Percentiles rank a stretch among this genome's conserved stretches.
Conservation (phyloP, 1,140 invertebrate species). For the Propsilocerus akamusi region DNA sequence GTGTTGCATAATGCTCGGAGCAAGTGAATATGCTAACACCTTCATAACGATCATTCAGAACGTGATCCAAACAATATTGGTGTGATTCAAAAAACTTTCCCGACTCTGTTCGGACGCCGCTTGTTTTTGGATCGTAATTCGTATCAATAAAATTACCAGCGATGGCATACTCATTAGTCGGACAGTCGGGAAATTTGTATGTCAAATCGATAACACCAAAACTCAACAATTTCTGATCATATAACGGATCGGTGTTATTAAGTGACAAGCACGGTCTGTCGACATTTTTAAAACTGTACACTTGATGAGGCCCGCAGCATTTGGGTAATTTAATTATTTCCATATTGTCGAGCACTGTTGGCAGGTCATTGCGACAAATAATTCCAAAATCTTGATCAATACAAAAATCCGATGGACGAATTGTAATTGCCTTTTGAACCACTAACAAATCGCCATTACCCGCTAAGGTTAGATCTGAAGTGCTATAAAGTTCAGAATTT, state of each 20-base stretch:
- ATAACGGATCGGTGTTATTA: conserved; percentile 8
- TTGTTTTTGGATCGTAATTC: conserved; percentile 11
- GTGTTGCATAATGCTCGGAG: conserved; percentile 26
- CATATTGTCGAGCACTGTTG: conserved; percentile 18
- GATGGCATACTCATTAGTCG: conserved; percentile 25
- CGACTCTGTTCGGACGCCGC: conserved; percentile 11
- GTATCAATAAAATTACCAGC: conserved; percentile 26
- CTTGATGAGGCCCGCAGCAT: conserved; percentile 34
- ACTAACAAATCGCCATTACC: conserved; percentile 34
- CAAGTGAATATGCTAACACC: conserved; percentile 40
- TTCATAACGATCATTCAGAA: conserved; percentile 7
- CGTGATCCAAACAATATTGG: conserved; percentile 20
- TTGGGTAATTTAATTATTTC: conserved; percentile 25
- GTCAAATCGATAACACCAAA: conserved; percentile 19
- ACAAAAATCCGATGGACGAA: conserved; percentile 33
- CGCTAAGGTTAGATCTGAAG: conserved; percentile 17
- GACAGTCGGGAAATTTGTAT: conserved; percentile 32
- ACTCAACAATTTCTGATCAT: conserved; percentile 18
- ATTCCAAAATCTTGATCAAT: conserved; percentile 34
- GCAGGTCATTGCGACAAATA: conserved; percentile 25
- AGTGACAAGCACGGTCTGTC: not conserved
- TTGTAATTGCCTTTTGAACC: conserved; percentile 17
- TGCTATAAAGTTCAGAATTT: conserved; percentile 4
- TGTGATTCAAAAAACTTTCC: conserved; percentile 9
- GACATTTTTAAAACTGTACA: conserved; percentile 33